Evolutionary conservation across 2,888 invertebrate genomes (phyloP), one percentile per base, ranked within the genome.

Genomic region (Ophraella communa): DNA sequence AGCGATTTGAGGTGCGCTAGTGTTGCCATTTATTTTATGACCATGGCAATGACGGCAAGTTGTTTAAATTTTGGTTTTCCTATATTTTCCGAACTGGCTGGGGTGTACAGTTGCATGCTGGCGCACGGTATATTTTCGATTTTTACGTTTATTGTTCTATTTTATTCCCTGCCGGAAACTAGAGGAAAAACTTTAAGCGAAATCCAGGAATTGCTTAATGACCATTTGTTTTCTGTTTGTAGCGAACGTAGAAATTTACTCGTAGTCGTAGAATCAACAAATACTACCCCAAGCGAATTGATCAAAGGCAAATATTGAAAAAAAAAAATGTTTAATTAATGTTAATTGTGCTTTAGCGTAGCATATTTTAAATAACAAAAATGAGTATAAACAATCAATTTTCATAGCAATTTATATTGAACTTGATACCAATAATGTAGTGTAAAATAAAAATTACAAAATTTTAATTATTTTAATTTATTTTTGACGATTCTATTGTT

Each of bases 1-100:
- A 83, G 89, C 0, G 89, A 91, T 70, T 89, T 92, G 1, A 92
- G 92, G 80, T 87, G 90, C 0, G 83, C 87, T 17, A 91, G 91
- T 0, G 51, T 68, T 1, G 67, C 69, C 2, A 27, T 69, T 7
- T 55, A 58, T 7, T 58, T 68, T 2, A 33, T 66, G 7, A 27
- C 56, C 23, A 65, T 66, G 18, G 59, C 62, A 14, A n/a, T 64
- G n/a, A 45, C 62, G 11, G 59, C 60, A 11, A 71, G 69, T 23
- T 2, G 69, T 1, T 56, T 71, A 10, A 67, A 67, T 1, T 39
- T 71, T 11, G n/a, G 66, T 4, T 74, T 71, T 65, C 72, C 74
- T 14, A 35, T 68, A 3, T 3, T 70, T 18, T 33, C 52, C 3
- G 18, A 52, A n/a, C 17, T 54, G n/a, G 21, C 68, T 4, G 71